phyloP scores from a whole-genome alignment of 2,888 invertebrate species.

The Ophion costatus region DNA sequence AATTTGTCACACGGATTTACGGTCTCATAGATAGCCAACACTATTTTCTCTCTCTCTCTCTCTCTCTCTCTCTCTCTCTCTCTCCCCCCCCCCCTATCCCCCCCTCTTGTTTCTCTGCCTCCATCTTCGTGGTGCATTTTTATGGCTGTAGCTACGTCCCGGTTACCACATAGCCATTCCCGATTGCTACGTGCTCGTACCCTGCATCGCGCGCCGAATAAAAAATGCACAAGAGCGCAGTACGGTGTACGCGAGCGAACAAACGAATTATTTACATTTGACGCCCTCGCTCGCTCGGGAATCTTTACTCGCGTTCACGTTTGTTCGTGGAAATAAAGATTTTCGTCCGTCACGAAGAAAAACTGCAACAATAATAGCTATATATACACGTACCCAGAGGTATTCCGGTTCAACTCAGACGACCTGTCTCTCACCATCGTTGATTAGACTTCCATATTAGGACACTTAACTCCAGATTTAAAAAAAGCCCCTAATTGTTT shows the following conservation, averaged over 20 bases:
- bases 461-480: too few species aligned
- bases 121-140: slow-evolving; percentile 50
- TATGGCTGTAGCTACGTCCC: slow-evolving; percentile 44
- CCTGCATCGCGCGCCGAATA: slow-evolving; percentile 40
- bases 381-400: neutral
- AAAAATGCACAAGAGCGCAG: slow-evolving; percentile 37
- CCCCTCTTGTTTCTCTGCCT: neutral
- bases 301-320: neutral
- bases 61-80: slow-evolving; percentile 14
- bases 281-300: slow-evolving; percentile 2
- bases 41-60: slow-evolving; percentile 7
- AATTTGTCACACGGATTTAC: slow-evolving; percentile 56
- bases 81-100: neutral
- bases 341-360: neutral
- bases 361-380: neutral
- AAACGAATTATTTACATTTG: slow-evolving; percentile 39
- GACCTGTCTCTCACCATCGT: too few species aligned
- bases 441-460: too few species aligned
- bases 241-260: slow-evolving; percentile 27
- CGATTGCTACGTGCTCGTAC: slow-evolving; percentile 49
- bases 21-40: slow-evolving; percentile 31
- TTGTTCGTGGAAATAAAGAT: neutral
- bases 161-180: slow-evolving; percentile 51
- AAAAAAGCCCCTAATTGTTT: too few species aligned
- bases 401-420: too few species aligned